Evolutionary conservation across 2,888 invertebrate species (phyloP), one percentile per base, ranked within the genome.

Genomic region (Leistus spinibarbis): DNA sequence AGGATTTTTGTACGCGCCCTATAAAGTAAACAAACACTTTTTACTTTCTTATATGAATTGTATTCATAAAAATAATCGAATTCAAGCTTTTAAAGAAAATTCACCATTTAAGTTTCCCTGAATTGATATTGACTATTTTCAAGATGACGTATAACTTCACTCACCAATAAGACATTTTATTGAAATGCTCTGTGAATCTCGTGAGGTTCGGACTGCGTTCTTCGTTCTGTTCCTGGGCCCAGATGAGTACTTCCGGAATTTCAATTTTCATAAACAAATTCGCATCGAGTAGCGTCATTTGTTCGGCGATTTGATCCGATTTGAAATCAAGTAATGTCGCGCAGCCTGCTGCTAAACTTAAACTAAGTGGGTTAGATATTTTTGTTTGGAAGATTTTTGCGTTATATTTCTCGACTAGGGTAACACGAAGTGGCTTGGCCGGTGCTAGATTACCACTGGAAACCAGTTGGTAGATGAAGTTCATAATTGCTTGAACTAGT

Each of bases 121-220:
- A n/a, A n/a, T n/a, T n/a, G n/a, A n/a, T n/a, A n/a, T n/a, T n/a
- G n/a, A n/a, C n/a, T n/a, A n/a, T n/a, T 20, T 66, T 16, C 1
- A 24, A 66, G 16, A 10, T 66, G 66, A 79, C n/a, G n/a, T n/a
- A n/a, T n/a, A n/a, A n/a, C n/a, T n/a, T n/a, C n/a, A n/a, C 85
- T 82, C 83, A 90, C 98, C 98, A 98, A 83, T 95, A 98, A 76
- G 98, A 98, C 96, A 98, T 97, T 87, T 99, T 98, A 85, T 99
- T 99, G 86, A 99, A 99, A 86, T 99, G 99, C 85, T 98, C 98
- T 0, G 99, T 99, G 84, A 99, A 99, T 79, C 94, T 89, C 40
- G 97, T 98, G 76, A 99, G 89, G 86, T 99, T 99, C 1, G 98
- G 98, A 83, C 98, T 97, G 80, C 95, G 90, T 84, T 98, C 98